These are phyloP conservation scores for Xylota segnis DNA, from an alignment of 2,888 invertebrate species.

Conservation along the genomic window DNA sequence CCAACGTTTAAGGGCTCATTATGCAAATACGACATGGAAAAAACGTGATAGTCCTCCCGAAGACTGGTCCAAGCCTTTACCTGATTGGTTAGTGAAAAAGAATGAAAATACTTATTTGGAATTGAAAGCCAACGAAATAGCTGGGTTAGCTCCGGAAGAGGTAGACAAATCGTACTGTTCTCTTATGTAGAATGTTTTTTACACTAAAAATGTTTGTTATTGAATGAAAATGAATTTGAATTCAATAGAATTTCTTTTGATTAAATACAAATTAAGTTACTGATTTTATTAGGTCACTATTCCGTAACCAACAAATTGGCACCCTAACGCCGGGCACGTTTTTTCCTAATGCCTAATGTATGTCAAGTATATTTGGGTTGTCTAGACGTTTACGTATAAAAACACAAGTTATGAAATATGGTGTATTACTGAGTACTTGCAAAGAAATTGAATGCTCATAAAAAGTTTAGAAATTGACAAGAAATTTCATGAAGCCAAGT, in stretches of 20 bases:
- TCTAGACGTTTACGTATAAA: no score
- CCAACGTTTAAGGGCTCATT: conserved; percentile 88
- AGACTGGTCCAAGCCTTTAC: conserved; percentile 93
- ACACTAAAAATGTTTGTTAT: conserved; percentile 7
- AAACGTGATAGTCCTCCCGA: conserved; percentile 90
- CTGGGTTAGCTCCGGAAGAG: conserved; percentile 80
- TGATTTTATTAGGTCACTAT: no score
- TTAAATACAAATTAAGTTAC: no score
- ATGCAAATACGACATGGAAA: conserved; percentile 92
- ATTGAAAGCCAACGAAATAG: conserved; percentile 87
- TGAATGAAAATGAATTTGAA: background rate
- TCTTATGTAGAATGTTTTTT: conserved; percentile 80
- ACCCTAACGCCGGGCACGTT: no score
- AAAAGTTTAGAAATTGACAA: no score
- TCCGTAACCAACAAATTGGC: no score
- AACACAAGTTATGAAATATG: no score
- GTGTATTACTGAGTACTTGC: no score
- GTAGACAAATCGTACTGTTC: conserved; percentile 79
- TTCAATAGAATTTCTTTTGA: background rate
- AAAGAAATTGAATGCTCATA: no score
- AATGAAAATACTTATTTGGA: conserved; percentile 89
- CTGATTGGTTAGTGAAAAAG: conserved; percentile 89
- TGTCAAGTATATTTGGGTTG: no score
- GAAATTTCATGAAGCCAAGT: no score
- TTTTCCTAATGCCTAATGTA: no score